Conservation (phyloP, 2,113 vertebrate genomes). For the Lophius piscatorius region DNA sequence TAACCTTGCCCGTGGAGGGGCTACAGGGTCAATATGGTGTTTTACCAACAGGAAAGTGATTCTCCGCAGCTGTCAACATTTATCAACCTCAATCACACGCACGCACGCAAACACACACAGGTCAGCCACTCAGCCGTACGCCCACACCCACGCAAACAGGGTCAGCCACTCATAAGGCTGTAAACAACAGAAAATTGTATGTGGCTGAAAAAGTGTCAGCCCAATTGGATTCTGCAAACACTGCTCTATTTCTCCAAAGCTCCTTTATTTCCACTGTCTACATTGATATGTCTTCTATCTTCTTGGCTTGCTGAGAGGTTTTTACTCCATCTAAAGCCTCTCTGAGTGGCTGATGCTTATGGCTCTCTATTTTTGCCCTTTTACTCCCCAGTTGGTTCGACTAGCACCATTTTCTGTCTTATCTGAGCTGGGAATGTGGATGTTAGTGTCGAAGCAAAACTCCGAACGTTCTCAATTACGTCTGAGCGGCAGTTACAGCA, state of each 20-base stretch:
- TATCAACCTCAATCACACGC: slow-evolving; percentile 75
- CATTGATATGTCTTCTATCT: slow-evolving; percentile 72
- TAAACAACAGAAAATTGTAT: slow-evolving; percentile 78
- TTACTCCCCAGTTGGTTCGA: slow-evolving; percentile 53
- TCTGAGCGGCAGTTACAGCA: too few species aligned
- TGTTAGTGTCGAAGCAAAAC: too few species aligned
- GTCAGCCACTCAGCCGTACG: slow-evolving; percentile 28
- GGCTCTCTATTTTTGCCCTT: slow-evolving; percentile 52
- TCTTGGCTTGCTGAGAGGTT: slow-evolving; percentile 45
- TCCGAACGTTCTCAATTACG: too few species aligned
- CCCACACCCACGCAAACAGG: slow-evolving; percentile 27
- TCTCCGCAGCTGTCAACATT: slow-evolving; percentile 87
- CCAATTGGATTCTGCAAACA: slow-evolving; percentile 73
- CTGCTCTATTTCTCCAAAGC: slow-evolving; percentile 59
- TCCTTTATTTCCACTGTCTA: slow-evolving; percentile 71
- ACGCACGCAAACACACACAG: slow-evolving; percentile 36
- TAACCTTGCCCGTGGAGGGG: slow-evolving; percentile 89
- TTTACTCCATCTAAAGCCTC: slow-evolving; percentile 65
- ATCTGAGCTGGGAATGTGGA: too few species aligned
- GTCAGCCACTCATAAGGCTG: slow-evolving; percentile 70
- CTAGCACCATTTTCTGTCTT: slow-evolving; percentile 12
- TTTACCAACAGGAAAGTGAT: slow-evolving; percentile 85
- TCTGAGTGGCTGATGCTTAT: slow-evolving; percentile 54
- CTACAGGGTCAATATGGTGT: slow-evolving; percentile 87
- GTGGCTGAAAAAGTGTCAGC: slow-evolving; percentile 72